A percentile compares a stretch with the other conserved stretches of the same genome.
Evolutionary conservation across 2,888 invertebrate species (phyloP).

Genomic region (Polydrusus pterygomalis): DNA sequence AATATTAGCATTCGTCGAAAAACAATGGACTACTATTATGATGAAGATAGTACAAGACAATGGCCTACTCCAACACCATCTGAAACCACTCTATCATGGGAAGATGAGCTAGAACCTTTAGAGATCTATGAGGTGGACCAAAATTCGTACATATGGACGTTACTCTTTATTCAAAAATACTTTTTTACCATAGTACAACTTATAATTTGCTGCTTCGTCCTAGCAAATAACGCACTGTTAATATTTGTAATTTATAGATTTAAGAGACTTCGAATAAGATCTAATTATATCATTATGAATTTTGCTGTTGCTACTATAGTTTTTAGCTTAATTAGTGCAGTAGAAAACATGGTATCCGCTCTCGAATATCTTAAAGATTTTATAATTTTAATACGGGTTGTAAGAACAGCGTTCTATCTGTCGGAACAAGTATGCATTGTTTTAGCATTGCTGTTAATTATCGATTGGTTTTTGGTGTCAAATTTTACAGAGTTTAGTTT

Average conservation of each 20-base stretch:
- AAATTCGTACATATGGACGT: too few species aligned
- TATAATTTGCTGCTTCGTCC: background rate
- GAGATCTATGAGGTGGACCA: too few species aligned
- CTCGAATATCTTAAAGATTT: too few species aligned
- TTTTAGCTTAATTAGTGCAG: background rate
- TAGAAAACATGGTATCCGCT: background rate
- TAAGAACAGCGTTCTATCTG: too few species aligned
- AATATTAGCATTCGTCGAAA: too few species aligned
- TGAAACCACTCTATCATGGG: too few species aligned
- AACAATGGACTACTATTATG: too few species aligned
- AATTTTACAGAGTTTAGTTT: background rate
- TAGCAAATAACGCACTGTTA: background rate
- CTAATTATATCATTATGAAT: background rate
- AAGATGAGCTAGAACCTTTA: too few species aligned
- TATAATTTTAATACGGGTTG: too few species aligned
- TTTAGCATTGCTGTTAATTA: background rate
- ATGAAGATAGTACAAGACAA: too few species aligned
- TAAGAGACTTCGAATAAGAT: background rate
- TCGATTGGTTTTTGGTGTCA: background rate
- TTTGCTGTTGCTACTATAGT: background rate
- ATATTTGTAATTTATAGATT: background rate
- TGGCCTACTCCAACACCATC: too few species aligned
- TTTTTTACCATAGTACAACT: background rate
- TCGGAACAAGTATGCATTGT: background rate
- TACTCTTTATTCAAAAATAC: constrained; percentile 1